Percentiles rank a stretch among this genome's conserved stretches.
Evolutionary conservation across 1,140 invertebrate genomes (phyloP).

Genomic region (Pseudomyrmex gracilis): DNA sequence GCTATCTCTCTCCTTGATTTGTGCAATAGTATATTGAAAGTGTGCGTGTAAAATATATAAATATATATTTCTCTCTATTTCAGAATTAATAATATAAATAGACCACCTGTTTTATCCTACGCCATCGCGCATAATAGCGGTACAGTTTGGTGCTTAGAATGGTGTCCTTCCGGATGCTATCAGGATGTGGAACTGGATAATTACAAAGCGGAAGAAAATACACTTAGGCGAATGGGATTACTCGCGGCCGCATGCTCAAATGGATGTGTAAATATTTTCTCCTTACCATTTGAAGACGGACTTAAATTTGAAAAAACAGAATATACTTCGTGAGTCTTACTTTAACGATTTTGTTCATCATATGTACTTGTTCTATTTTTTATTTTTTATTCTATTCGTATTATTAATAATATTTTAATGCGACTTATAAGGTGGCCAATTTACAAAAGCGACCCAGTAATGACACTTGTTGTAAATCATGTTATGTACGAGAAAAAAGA

Average conservation of each 20-base stretch:
- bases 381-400: neutral
- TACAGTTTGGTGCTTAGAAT: slow-evolving; percentile 89
- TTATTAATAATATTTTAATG: slow-evolving; percentile 34
- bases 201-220: slow-evolving; percentile 68
- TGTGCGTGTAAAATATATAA: neutral
- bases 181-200: slow-evolving; percentile 78
- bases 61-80: slow-evolving; percentile 57
- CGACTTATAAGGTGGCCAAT: slow-evolving; percentile 75
- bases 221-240: slow-evolving; percentile 87
- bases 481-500: slow-evolving; percentile 69
- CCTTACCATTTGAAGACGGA: slow-evolving; percentile 86
- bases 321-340: slow-evolving; percentile 56
- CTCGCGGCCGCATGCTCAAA: slow-evolving; percentile 89
- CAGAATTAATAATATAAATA: slow-evolving; percentile 55
- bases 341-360: neutral
- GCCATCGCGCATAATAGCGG: slow-evolving; percentile 88
- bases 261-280: slow-evolving; percentile 88
- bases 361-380: neutral
- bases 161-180: slow-evolving; percentile 91
- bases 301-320: slow-evolving; percentile 69
- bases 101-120: slow-evolving; percentile 81
- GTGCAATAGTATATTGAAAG: neutral
- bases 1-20: no score
- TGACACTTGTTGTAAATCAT: slow-evolving; percentile 79
- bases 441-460: slow-evolving; percentile 81